phyloP scores from a whole-genome alignment of 2,888 invertebrate species.

The Drosophila maculinotata region DNA sequence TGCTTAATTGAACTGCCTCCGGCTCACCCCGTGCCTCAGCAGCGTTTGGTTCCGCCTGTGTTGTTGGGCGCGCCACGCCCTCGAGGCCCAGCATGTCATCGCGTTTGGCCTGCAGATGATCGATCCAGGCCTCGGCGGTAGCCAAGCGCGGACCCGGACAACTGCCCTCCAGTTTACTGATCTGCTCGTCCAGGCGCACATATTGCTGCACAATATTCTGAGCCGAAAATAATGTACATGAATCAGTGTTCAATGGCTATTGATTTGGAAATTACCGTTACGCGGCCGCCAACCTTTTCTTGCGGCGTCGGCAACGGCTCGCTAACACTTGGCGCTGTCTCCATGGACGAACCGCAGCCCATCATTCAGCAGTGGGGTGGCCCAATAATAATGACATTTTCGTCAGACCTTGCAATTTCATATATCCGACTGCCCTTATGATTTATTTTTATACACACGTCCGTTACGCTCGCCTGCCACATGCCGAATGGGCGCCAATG shows the following conservation, averaged over 20 bases:
- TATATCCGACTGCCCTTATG: constrained; percentile 9
- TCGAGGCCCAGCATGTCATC: constrained; percentile 73
- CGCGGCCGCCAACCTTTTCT: constrained; percentile 49
- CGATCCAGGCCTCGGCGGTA: constrained; percentile 84
- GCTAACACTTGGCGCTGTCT: constrained; percentile 60
- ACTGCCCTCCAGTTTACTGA: constrained; percentile 80
- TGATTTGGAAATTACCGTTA: constrained; percentile 42
- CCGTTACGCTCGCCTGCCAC: constrained; percentile 58
- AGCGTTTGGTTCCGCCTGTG: background rate
- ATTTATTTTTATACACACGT: constrained; percentile 19
- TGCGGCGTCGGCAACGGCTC: constrained; percentile 57
- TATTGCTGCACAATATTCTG: constrained; percentile 80
- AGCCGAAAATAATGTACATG: constrained; percentile 10
- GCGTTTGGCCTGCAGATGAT: constrained; percentile 81
- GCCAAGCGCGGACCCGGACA: constrained; percentile 84
- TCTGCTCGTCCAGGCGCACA: constrained; percentile 82
- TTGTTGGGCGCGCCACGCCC: constrained; percentile 30
- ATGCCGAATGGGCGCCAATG: constrained; percentile 57
- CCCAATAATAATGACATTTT: constrained; percentile 33
- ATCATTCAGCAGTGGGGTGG: constrained; percentile 51
- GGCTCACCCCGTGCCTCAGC: constrained; percentile 13
- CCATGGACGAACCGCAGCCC: constrained; percentile 83
- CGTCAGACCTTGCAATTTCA: constrained; percentile 33
- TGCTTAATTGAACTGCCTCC: constrained; percentile 18
- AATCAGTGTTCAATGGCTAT: constrained; percentile 1